phyloP scores from a whole-genome alignment of 2,113 vertebrate species.

The Sarotherodon lohbergeri region DNA sequence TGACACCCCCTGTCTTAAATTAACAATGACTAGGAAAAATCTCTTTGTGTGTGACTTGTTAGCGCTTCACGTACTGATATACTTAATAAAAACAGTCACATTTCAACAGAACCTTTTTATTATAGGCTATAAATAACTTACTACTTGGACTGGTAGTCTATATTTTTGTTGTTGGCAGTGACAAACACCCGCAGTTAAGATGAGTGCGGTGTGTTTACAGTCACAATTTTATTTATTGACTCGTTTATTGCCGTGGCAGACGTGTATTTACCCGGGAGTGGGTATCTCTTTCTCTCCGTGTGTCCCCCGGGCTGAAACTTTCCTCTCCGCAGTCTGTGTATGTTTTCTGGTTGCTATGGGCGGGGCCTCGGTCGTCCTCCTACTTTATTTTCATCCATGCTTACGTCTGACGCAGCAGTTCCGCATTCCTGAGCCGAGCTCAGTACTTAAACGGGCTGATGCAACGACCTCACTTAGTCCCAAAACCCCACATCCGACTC shows the following conservation, averaged over 20 bases:
- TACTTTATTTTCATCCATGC: constrained; percentile 64
- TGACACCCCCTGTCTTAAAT: not conserved
- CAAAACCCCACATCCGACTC: constrained; percentile 42
- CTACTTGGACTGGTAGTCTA: not conserved
- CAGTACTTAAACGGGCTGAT: constrained; percentile 88
- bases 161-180: not conserved
- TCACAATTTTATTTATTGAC: not conserved
- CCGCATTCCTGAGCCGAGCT: constrained; percentile 87
- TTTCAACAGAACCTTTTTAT: not conserved
- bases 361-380: constrained; percentile 49
- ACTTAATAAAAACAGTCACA: not conserved
- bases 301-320: constrained; percentile 49
- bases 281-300: constrained; percentile 7
- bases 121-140: not conserved
- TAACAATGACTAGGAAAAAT: not conserved
- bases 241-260: not conserved
- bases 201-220: constrained; percentile 3
- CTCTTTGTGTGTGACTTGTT: not conserved
- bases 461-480: constrained; percentile 73
- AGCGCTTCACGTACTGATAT: not conserved
- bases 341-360: constrained; percentile 77
- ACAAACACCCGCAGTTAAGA: not conserved
- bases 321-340: constrained; percentile 68
- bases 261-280: constrained; percentile 35
- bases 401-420: constrained; percentile 84